Evolutionary conservation across 2,888 invertebrate species (phyloP).

Genomic region (Macaria notata): DNA sequence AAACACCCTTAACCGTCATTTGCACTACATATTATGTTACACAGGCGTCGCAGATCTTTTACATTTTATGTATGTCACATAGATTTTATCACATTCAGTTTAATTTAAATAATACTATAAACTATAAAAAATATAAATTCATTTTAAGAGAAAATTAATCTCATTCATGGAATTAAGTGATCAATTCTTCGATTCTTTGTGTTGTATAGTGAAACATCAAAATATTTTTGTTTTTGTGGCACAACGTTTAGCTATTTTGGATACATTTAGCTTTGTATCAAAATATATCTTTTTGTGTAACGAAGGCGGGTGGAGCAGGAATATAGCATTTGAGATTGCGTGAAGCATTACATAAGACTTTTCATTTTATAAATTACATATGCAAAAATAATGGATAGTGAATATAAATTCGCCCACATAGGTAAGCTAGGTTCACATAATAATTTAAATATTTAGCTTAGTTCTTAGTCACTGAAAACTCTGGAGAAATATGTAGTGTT

Average conservation of each 20-base stretch:
- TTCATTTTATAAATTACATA: too few species aligned
- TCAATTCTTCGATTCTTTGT: constrained; percentile 30
- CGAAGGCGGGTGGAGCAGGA: not conserved
- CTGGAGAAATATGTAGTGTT: too few species aligned
- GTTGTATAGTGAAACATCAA: constrained; percentile 22
- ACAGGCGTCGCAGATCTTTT: constrained; percentile 26
- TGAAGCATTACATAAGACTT: not conserved
- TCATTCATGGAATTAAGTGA: constrained; percentile 28
- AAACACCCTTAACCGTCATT: constrained; percentile 14
- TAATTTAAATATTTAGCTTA: too few species aligned
- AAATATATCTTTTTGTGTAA: not conserved
- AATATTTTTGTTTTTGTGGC: constrained; percentile 32
- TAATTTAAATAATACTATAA: constrained; percentile 33
- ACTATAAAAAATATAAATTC: constrained; percentile 34
- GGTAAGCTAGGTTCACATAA: too few species aligned
- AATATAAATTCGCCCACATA: too few species aligned
- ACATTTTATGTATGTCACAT: constrained; percentile 40
- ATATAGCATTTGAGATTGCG: not conserved
- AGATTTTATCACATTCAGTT: constrained; percentile 39
- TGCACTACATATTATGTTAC: constrained; percentile 17
- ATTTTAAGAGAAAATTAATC: constrained; percentile 25
- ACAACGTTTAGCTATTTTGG: constrained; percentile 29
- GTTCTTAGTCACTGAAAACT: too few species aligned
- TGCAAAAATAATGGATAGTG: too few species aligned
- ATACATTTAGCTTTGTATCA: not conserved